phyloP scores from a whole-genome alignment of 2,888 invertebrate species.

The Dicyrtoma fusca region DNA sequence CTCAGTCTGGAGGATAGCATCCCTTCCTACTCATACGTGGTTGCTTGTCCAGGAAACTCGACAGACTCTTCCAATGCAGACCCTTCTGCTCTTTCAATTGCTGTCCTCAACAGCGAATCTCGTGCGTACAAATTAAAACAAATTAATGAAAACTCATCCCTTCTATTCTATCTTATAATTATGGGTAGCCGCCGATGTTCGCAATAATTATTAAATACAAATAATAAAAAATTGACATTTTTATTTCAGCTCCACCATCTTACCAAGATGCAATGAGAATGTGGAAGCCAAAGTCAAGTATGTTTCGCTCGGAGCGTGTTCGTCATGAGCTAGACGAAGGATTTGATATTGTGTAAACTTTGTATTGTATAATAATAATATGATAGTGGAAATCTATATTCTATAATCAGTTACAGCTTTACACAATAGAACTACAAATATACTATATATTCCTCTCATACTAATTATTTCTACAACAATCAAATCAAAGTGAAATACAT shows the following conservation, averaged over 20 bases:
- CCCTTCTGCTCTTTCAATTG: neutral
- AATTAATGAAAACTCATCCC: neutral
- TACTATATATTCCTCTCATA: no score
- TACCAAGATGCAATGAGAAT: conserved; percentile 22
- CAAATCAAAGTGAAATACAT: no score
- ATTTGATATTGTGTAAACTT: neutral
- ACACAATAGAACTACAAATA: no score
- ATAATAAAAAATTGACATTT: no score
- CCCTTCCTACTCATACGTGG: conserved; percentile 13
- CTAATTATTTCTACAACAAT: no score
- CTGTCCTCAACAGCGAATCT: conserved; percentile 9
- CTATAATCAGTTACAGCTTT: no score
- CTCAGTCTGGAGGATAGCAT: neutral
- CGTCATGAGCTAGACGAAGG: neutral
- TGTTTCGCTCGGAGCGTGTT: no score
- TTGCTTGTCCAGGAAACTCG: neutral
- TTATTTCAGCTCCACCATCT: conserved; percentile 28
- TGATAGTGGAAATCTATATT: no score
- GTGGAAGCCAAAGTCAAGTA: no score
- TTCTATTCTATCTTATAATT: no score
- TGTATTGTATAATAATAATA: no score
- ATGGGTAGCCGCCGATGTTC: neutral
- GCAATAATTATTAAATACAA: neutral
- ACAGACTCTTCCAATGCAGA: no score
- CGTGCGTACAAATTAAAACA: neutral